Base-by-base conservation (phyloP, 2,888 invertebrate genomes). In the Agonopterix arenella region DNA sequence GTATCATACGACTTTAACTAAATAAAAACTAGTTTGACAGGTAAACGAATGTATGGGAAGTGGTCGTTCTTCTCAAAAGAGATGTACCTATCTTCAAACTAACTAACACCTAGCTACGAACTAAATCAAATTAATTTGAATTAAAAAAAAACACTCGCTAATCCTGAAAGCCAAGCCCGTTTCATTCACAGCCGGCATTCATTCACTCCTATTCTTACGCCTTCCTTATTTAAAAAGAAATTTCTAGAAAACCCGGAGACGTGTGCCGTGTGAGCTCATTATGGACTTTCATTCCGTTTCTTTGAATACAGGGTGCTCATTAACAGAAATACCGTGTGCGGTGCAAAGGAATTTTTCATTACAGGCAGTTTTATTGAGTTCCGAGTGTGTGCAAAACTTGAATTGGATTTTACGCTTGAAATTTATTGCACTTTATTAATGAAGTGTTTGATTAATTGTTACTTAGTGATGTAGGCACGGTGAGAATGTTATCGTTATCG, bases 281-380 rank as follows among this genome's bases (percentile, higher is more conserved):
- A 77, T 67, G 60, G 70, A 64, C 65, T 69, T 66, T 68, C 68
- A 70, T 70, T 68, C 67, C 66, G 64, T 70, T 75, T 63, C 71
- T 75, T 76, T 73, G 71, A 73, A 73, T 71, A 68, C 66, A 66
- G 67, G 73, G 71, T 68, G 74, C 76, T 82, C 78, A 68, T 73
- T 73, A 73, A 62, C 60, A 57, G 64, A 61, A 78, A 56, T 58
- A 50, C 58, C 57, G 61, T 61, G 60, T 65, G 65, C 54, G 66
- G 57, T 59, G 66, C 64, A 65, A 70, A 73, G 80, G 85, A 84
- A 86, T 86, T 88, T 88, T 86, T 85, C 84, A 85, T 88, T 83
- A 80, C 68, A 62, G 13, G 13, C 28, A 60, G 58, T 56, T 64
- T 56, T 69, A 79, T 78, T 75, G 73, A 76, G 70, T 59, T 62